Conservation (phyloP, 2,888 invertebrate genomes). For the Eilema caniola region DNA sequence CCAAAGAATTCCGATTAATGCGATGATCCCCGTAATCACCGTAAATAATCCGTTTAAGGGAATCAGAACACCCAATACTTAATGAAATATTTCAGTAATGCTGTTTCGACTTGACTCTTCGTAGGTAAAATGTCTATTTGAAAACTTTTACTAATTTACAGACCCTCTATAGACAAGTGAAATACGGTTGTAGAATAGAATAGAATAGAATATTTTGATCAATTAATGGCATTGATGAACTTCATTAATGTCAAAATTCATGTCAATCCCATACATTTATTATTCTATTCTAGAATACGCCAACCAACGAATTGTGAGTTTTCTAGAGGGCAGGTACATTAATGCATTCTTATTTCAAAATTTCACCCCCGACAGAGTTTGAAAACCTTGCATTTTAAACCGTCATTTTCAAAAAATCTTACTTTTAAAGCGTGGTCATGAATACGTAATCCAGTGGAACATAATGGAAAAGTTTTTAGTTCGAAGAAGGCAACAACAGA, state of each 20-base stretch:
- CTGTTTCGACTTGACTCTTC: neutral
- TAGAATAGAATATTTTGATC: no score
- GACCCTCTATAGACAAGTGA: no score
- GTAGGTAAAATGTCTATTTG: neutral
- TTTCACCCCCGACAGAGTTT: neutral
- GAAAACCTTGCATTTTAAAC: constrained; percentile 36
- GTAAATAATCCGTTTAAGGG: neutral
- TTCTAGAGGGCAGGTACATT: neutral
- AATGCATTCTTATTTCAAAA: neutral
- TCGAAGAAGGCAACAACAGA: constrained; percentile 50
- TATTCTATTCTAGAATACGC: no score
- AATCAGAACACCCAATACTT: neutral
- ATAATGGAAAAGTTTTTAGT: constrained; percentile 71
- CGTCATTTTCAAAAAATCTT: constrained; percentile 45
- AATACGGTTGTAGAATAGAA: no score
- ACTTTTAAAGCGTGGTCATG: constrained; percentile 48
- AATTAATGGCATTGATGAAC: no score
- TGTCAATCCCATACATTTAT: no score
- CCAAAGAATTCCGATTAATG: neutral
- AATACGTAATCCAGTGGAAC: constrained; percentile 66
- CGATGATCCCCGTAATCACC: neutral
- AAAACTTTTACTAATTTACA: neutral
- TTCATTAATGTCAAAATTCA: no score
- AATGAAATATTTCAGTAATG: neutral
- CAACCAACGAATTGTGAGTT: no score